phyloP scores from a whole-genome alignment of 2,888 invertebrate genomes.

The Auanema sp. region DNA sequence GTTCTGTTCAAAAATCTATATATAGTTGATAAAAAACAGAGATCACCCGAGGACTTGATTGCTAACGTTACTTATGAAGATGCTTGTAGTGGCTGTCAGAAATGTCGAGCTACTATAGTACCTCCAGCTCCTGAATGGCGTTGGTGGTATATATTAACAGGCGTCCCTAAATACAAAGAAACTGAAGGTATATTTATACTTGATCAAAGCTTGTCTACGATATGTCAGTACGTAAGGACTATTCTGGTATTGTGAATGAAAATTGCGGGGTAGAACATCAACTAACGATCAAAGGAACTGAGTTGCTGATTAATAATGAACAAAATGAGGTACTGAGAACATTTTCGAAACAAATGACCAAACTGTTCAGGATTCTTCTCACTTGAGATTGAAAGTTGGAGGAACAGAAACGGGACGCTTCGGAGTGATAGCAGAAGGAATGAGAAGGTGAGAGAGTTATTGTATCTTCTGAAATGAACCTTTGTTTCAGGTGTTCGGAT shows the following conservation, averaged over 20 bases:
- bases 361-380: slow-evolving; percentile 21
- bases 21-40: slow-evolving; percentile 11
- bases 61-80: slow-evolving; percentile 43
- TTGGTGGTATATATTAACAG: slow-evolving; percentile 51
- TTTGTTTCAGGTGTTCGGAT: slow-evolving; percentile 8
- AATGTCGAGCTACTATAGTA: slow-evolving; percentile 38
- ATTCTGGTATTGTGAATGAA: slow-evolving; percentile 41
- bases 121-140: slow-evolving; percentile 35
- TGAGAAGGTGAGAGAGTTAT: slow-evolving; percentile 18
- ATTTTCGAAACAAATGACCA: no score
- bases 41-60: slow-evolving; percentile 37
- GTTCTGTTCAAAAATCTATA: neutral
- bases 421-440: slow-evolving; percentile 32
- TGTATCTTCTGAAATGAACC: neutral
- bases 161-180: slow-evolving; percentile 34
- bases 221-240: slow-evolving; percentile 25
- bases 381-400: slow-evolving; percentile 30
- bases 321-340: slow-evolving; percentile 17
- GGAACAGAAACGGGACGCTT: slow-evolving; percentile 25
- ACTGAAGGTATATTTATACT: slow-evolving; percentile 15
- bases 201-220: neutral
- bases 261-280: slow-evolving; percentile 36
- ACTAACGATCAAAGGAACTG: slow-evolving; percentile 22
- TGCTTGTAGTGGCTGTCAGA: slow-evolving; percentile 53
- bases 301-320: slow-evolving; percentile 34